Evolutionary conservation across 2,888 invertebrate species (phyloP).

Genomic region (Tanytarsus gracilentus): DNA sequence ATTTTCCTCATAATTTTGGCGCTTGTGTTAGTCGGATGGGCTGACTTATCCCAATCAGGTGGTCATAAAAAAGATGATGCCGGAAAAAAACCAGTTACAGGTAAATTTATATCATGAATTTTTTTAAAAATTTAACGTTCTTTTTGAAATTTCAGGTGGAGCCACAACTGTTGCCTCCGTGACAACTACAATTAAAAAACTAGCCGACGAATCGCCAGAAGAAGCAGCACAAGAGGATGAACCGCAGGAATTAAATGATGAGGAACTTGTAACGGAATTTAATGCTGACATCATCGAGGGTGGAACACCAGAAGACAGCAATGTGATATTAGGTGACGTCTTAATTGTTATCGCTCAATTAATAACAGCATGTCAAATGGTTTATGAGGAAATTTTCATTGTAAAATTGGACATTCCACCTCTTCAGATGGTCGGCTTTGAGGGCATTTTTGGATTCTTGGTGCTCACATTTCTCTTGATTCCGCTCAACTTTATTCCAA

Average conservation of each 20-base stretch:
- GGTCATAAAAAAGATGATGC: slow-evolving; percentile 33
- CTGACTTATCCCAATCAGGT: slow-evolving; percentile 46
- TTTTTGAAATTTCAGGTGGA: too few relatives aligned
- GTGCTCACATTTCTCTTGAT: slow-evolving; percentile 55
- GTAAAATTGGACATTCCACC: slow-evolving; percentile 76
- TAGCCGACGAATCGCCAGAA: too few relatives aligned
- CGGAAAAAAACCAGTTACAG: too few relatives aligned
- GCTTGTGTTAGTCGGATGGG: slow-evolving; percentile 61
- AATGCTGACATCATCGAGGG: too few relatives aligned
- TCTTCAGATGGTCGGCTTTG: slow-evolving; percentile 56
- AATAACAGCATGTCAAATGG: slow-evolving; percentile 83
- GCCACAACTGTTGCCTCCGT: too few relatives aligned
- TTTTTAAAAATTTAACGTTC: too few relatives aligned
- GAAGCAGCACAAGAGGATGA: too few relatives aligned
- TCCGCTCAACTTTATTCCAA: slow-evolving; percentile 73
- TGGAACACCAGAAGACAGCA: slow-evolving; percentile 44
- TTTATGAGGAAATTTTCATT: slow-evolving; percentile 88
- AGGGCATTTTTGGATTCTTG: slow-evolving; percentile 59
- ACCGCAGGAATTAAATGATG: too few relatives aligned
- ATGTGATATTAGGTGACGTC: slow-evolving; percentile 63
- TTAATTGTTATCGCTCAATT: slow-evolving; percentile 68
- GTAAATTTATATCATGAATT: too few relatives aligned
- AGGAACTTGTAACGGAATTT: too few relatives aligned
- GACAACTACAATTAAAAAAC: too few relatives aligned
- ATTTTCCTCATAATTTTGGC: slow-evolving; percentile 64